Conservation (phyloP, 2,797 vertebrate genomes). For the Sebastes trivittatus region DNA sequence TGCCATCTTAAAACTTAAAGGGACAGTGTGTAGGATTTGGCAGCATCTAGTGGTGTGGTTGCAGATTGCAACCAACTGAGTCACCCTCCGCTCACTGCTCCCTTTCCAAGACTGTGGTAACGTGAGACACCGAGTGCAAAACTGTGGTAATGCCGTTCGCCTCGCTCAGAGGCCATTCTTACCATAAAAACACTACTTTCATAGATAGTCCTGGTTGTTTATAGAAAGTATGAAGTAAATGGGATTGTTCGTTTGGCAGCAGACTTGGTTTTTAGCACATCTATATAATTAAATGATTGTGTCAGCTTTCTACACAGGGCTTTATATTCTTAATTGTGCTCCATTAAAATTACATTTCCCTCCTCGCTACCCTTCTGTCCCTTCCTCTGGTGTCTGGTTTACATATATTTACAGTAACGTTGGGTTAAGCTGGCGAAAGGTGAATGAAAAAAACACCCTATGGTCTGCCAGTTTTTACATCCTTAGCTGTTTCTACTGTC, state of each 20-base stretch:
- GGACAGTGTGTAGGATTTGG: background rate
- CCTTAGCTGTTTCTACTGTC: background rate
- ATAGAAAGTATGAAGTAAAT: background rate
- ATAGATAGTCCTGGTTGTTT: background rate
- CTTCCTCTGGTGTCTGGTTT: background rate
- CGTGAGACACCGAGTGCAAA: too few relatives aligned
- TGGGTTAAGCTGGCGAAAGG: background rate
- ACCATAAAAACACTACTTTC: background rate
- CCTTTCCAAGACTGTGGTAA: too few relatives aligned
- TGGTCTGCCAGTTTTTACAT: background rate
- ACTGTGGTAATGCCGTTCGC: too few relatives aligned
- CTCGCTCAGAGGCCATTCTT: too few relatives aligned
- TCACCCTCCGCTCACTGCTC: too few relatives aligned
- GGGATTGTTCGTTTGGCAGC: background rate
- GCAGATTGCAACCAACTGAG: too few relatives aligned
- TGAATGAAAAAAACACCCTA: background rate
- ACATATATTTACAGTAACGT: background rate
- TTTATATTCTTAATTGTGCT: background rate
- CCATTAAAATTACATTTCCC: background rate
- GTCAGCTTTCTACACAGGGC: background rate
- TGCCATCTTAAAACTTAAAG: conserved; percentile 38
- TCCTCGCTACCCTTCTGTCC: background rate
- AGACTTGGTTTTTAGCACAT: background rate
- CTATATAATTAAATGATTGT: background rate
- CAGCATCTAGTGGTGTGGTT: too few relatives aligned